Percentiles rank a stretch among this genome's conserved stretches.
These are phyloP conservation scores for Cephus sareptanus DNA, from an alignment of 2,888 invertebrate genomes.

Conservation along the genomic window DNA sequence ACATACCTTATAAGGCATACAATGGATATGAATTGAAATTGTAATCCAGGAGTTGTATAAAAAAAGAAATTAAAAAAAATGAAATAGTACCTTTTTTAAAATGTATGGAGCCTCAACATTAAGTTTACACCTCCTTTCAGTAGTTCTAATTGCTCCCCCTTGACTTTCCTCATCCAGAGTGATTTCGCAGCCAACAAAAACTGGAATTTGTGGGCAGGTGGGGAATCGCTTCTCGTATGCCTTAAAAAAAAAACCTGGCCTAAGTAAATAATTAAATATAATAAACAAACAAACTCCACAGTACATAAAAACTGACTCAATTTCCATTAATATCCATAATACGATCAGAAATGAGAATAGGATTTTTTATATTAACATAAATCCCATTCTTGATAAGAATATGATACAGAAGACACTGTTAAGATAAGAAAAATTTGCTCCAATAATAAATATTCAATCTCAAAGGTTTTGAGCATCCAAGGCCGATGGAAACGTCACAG, in stretches of 20 bases:
- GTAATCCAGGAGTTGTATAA: neutral
- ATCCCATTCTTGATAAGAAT: neutral
- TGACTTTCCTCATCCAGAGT: constrained; percentile 80
- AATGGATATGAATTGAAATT: neutral
- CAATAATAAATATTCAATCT: neutral
- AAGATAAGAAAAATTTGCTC: neutral
- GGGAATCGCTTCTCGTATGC: constrained; percentile 96
- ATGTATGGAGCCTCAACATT: constrained; percentile 95
- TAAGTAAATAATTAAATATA: neutral
- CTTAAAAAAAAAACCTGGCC: constrained; percentile 65
- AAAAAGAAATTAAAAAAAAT: neutral
- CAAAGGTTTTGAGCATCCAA: neutral
- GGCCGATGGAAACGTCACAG: neutral
- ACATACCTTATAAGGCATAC: neutral
- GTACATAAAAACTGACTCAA: neutral
- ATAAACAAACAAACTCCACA: neutral
- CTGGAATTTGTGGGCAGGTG: constrained; percentile 92
- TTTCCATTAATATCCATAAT: neutral
- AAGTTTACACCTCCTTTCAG: constrained; percentile 87
- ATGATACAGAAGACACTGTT: neutral
- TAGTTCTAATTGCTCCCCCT: constrained; percentile 82
- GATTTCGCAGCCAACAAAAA: constrained; percentile 89
- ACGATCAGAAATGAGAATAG: no score
- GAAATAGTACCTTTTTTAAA: constrained; percentile 81
- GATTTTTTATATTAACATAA: neutral